These are phyloP conservation scores for Gymnorhina tibicen DNA, from an alignment of 2,113 vertebrate species.

Conservation along the genomic window DNA sequence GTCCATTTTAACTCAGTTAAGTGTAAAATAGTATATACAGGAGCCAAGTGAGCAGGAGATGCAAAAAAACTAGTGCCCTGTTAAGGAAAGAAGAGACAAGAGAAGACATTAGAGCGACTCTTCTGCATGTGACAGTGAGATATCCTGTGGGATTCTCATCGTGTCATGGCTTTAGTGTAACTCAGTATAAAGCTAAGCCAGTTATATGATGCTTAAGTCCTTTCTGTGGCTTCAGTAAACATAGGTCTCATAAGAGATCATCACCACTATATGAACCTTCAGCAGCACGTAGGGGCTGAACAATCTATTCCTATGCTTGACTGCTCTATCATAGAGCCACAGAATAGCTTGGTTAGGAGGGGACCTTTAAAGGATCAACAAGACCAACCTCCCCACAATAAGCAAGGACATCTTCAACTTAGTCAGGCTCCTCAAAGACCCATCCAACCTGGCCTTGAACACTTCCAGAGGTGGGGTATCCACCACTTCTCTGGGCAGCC, in stretches of 20 bases:
- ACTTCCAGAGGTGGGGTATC: neutral
- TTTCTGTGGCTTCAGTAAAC: neutral
- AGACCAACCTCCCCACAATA: rapidly evolving
- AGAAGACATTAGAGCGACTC: neutral
- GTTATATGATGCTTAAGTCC: neutral
- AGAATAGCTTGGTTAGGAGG: neutral
- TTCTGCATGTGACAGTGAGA: neutral
- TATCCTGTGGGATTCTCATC: neutral
- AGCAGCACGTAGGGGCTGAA: neutral
- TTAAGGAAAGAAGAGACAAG: neutral
- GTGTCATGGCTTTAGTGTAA: neutral
- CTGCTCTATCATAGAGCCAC: neutral
- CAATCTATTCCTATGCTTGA: neutral
- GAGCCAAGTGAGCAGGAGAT: neutral
- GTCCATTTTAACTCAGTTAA: neutral
- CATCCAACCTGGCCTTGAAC: neutral
- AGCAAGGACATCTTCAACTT: neutral
- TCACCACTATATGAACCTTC: neutral
- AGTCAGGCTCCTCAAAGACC: neutral
- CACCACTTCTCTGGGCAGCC: neutral
- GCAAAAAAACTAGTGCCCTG: neutral
- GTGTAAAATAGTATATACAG: neutral
- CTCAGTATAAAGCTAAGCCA: neutral
- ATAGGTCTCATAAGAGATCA: neutral
- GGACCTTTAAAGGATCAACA: neutral